Evolutionary conservation across 2,797 vertebrate genomes (phyloP).

Genomic region (Peromyscus aztecus): DNA sequence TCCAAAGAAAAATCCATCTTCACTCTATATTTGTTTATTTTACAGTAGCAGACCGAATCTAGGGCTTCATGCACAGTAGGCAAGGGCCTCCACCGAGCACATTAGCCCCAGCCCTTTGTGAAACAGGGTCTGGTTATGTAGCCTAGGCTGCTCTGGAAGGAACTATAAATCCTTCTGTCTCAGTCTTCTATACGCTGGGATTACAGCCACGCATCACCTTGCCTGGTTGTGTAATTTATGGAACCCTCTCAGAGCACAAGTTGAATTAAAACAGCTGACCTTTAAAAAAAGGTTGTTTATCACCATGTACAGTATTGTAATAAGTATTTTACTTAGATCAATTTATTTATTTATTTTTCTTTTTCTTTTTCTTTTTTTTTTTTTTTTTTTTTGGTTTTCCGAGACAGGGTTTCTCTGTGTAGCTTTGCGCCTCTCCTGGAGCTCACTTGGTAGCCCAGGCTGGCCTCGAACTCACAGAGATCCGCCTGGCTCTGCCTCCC

Average conservation of each 20-base stretch:
- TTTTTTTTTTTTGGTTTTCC: too few relatives aligned
- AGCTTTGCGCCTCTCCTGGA: too few relatives aligned
- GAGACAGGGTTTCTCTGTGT: too few relatives aligned
- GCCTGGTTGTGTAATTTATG: not conserved
- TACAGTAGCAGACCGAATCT: not conserved
- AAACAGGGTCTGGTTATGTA: not conserved
- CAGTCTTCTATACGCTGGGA: not conserved
- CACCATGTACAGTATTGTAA: not conserved
- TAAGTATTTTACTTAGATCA: not conserved
- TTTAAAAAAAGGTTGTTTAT: not conserved
- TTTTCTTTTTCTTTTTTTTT: too few relatives aligned
- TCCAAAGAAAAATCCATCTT: not conserved
- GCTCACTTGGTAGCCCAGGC: too few relatives aligned
- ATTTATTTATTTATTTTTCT: not conserved
- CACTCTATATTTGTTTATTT: not conserved
- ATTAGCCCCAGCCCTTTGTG: not conserved
- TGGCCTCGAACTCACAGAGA: too few relatives aligned
- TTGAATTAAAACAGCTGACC: not conserved
- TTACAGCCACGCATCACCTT: not conserved
- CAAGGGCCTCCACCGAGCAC: not conserved
- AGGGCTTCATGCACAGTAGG: not conserved
- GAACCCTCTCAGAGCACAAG: not conserved
- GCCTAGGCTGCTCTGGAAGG: not conserved
- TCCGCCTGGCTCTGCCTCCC: too few relatives aligned
- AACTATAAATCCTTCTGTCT: not conserved